A percentile compares a stretch with the other conserved stretches of the same genome.
Evolutionary conservation across 2,797 vertebrate genomes (phyloP).

Genomic region (Anomalospiza imberbis): DNA sequence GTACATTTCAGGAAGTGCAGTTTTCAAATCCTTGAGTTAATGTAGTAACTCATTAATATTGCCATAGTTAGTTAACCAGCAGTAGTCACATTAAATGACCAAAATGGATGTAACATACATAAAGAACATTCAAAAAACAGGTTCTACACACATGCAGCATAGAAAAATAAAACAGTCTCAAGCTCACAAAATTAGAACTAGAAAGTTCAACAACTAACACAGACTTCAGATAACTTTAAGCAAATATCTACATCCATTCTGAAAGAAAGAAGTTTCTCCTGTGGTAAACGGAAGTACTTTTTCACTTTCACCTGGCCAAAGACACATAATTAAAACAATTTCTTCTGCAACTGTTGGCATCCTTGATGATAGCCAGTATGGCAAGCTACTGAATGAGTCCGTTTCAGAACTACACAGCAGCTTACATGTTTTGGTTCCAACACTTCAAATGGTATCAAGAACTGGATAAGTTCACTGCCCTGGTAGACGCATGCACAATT

Average conservation of each 20-base stretch:
- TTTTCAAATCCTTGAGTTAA: slow-evolving; percentile 41
- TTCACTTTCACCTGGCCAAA: background rate
- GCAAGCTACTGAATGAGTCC: background rate
- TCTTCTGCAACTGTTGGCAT: background rate
- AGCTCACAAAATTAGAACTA: slow-evolving; percentile 51
- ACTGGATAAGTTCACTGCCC: background rate
- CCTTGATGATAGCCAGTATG: background rate
- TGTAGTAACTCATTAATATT: slow-evolving; percentile 36
- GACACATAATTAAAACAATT: background rate
- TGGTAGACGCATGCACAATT: background rate
- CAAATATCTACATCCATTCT: slow-evolving; percentile 63
- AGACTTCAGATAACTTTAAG: slow-evolving; percentile 51
- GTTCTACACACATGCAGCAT: slow-evolving; percentile 60
- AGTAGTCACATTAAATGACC: slow-evolving; percentile 22
- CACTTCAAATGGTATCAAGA: background rate
- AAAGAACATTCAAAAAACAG: slow-evolving; percentile 50
- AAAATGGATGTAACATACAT: slow-evolving; percentile 45
- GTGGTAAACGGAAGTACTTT: slow-evolving; percentile 49
- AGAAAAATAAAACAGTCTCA: slow-evolving; percentile 27
- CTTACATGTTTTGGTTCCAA: background rate
- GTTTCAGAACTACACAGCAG: background rate
- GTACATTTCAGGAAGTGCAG: slow-evolving; percentile 66
- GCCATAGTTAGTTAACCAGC: background rate
- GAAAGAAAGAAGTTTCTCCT: slow-evolving; percentile 60
- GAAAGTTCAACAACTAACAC: slow-evolving; percentile 25